Base-by-base conservation (phyloP, 2,797 vertebrate genomes). In the Pangasius krempfi region DNA sequence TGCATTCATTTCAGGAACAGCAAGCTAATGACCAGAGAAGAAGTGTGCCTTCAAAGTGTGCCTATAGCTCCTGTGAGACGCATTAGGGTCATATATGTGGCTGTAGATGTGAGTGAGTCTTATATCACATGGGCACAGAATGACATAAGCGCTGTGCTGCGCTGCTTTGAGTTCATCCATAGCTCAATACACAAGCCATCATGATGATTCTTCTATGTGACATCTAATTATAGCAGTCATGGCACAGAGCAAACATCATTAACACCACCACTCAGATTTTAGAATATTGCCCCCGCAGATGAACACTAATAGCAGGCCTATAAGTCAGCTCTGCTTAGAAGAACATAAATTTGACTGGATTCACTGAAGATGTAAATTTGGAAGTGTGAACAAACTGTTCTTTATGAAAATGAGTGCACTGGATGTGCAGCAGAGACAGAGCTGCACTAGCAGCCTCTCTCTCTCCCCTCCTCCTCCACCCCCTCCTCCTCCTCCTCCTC, bases 361-460 rank as follows among this genome's bases (percentile, higher is more conserved):
- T 33, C 9, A 30, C 4, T 33, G 18, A 73, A 8, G 25, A 47
- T 76, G 14, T 62, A 52, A 33, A 33, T 81, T 30, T 72, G 27
- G 5, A 73, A 60, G 27, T 58, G 50, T 73, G 66, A 81, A 72
- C 82, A 84, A 56, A 78, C 70, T 64, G 40, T 40, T 75, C 20
- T 50, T 88, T 88, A 89, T 91, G 93, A 93, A 86, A 90, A 88
- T 22, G 78, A 92, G 92, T 93, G 94, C 93, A 94, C 25, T 88
- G 54, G 76, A 78, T 50, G 62, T 56, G 27, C 40, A 75, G 73
- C 68, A 76, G 22, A 64, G n/a, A 25, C 94, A 94, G 93, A 93
- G 95, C 64, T 30, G 6, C 13, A 88, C 91, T 3, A 84, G 37
- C 40, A 89, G 72, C 33, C 27, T n/a, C 50, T 91, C 27, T 81